Evolutionary conservation across 1,140 invertebrate genomes (phyloP).

Genomic region (Hycleus phaleratus): DNA sequence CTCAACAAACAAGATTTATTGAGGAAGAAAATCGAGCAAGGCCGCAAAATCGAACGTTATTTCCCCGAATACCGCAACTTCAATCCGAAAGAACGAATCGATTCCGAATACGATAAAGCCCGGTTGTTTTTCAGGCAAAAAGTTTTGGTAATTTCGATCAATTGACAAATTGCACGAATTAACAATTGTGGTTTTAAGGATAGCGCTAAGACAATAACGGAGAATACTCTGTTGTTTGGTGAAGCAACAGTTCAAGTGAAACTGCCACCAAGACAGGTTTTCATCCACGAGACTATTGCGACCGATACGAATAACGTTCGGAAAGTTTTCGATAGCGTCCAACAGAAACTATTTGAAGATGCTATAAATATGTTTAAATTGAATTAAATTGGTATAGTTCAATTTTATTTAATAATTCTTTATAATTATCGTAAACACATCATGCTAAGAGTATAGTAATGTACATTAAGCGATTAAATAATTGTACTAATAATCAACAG

Average conservation of each 20-base stretch:
- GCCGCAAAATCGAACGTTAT: slow-evolving; percentile 53
- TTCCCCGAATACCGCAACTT: slow-evolving; percentile 58
- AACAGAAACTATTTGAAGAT: slow-evolving; percentile 53
- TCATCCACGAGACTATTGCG: slow-evolving; percentile 64
- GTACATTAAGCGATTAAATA: slow-evolving; percentile 9
- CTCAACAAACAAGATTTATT: slow-evolving; percentile 77
- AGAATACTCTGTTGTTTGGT: not conserved
- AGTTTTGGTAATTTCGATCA: slow-evolving; percentile 40
- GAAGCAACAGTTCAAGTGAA: slow-evolving; percentile 11
- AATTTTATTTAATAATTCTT: slow-evolving; percentile 9
- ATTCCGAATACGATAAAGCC: slow-evolving; percentile 53
- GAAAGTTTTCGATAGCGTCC: slow-evolving; percentile 62
- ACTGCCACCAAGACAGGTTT: slow-evolving; percentile 44
- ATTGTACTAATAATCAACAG: slow-evolving; percentile 12
- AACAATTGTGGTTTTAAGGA: not conserved
- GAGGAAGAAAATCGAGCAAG: slow-evolving; percentile 58
- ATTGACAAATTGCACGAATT: too few species aligned
- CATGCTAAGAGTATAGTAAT: slow-evolving; percentile 2
- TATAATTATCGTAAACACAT: slow-evolving; percentile 9
- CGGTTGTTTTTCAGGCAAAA: slow-evolving; percentile 60
- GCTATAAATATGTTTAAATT: too few species aligned
- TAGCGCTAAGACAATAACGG: not conserved
- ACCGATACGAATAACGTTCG: slow-evolving; percentile 65
- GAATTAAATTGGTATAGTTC: not conserved
- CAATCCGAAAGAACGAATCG: slow-evolving; percentile 38